Evolutionary conservation across 2,797 vertebrate species (phyloP).

Genomic region (Oreortyx pictus): DNA sequence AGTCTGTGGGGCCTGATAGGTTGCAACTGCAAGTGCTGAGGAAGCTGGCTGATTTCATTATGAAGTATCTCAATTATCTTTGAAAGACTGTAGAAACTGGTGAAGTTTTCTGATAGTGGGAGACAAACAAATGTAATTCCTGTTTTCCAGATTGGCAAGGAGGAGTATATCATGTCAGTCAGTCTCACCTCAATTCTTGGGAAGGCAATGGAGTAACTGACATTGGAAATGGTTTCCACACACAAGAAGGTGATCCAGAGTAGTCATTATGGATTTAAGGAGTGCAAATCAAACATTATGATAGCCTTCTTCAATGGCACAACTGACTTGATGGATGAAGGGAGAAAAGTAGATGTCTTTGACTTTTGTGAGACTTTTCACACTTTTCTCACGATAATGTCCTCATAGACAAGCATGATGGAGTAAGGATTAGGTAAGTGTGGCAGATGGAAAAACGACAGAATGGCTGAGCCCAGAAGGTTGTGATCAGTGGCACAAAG

Average conservation of each 20-base stretch:
- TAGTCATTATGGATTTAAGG: not conserved
- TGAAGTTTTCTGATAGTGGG: not conserved
- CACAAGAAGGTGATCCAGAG: not conserved
- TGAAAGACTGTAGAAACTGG: not conserved
- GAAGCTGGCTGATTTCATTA: not conserved
- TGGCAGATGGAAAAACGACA: not conserved
- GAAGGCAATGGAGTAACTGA: not conserved
- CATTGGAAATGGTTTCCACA: not conserved
- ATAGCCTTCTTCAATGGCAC: not conserved
- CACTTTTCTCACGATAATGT: not conserved
- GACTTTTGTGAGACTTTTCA: not conserved
- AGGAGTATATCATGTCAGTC: not conserved
- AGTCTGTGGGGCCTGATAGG: not conserved
- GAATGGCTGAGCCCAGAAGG: not conserved
- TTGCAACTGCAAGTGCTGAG: not conserved
- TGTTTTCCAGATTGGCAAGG: not conserved
- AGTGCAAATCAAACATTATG: not conserved
- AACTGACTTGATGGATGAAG: not conserved
- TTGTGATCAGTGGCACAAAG: not conserved
- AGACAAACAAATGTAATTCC: accelerated
- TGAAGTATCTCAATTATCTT: not conserved
- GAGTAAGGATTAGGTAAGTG: not conserved
- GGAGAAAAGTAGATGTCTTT: not conserved
- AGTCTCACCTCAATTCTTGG: not conserved
- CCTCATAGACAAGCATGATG: not conserved